Evolutionary conservation across 2,888 invertebrate genomes (phyloP), one percentile per base, ranked within the genome.

Genomic region (Drosophila leonis): DNA sequence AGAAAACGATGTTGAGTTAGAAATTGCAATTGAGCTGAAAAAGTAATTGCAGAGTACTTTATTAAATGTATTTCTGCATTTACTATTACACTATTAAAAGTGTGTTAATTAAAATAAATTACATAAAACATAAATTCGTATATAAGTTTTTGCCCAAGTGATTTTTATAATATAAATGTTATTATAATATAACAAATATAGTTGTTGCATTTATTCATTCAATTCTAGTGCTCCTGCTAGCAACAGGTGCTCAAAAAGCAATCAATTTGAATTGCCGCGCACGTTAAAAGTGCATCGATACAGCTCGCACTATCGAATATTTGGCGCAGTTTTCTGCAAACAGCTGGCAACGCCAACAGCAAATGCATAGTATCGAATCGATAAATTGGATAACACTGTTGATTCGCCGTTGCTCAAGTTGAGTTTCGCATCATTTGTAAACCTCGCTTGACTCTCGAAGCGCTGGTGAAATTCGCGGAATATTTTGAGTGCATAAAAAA

Each of bases 311-410:
- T 31, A 18, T 41, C 35, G 33, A 35, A 10, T 20, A 6, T 15
- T 33, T 71, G 27, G 37, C 33, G 55, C 72, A 39, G 35, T 37
- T 5, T 10, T 9, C 5, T 18, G 48, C 37, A n/a, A 5, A 7
- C 10, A 41, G 66, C 12, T 68, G 75, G 73, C 63, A 73, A 31
- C 55, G 41, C 67, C 5, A 5, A 35, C 27, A 24, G n/a, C 29
- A 8, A 29, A 24, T 44, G 39, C 51, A 59, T 56, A 39, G 63
- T 33, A 55, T 49, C n/a, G 49, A 75, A 69, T 75, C 73, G 73
- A 74, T 74, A 73, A 64, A 64, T 64, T 56, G 59, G 42, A 39
- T 69, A 69, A 73, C 10, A 24, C 54, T 69, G 64, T 61, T 75
- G 64, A 74, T 75, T 75, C 56, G 44, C 52, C 33, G 67, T 24